Base-by-base conservation (phyloP, 1,140 invertebrate species). In the Chelonus insularis region DNA sequence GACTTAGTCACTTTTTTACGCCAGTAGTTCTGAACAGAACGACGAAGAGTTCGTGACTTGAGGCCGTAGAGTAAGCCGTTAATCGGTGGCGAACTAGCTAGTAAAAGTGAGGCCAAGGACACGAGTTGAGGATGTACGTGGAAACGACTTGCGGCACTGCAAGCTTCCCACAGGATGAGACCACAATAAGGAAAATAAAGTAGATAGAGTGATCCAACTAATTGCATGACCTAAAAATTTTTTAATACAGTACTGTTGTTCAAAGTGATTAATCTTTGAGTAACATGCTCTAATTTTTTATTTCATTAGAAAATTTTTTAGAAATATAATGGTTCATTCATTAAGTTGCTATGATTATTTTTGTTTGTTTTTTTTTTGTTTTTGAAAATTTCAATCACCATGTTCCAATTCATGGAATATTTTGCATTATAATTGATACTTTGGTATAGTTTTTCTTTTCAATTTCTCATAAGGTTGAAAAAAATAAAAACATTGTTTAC, bases 41-140 rank as follows among this genome's bases (percentile, higher is more conserved):
- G 87, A 63, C 86, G 81, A 9, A 91, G 73, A 0, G 83, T 84
- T 75, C 87, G 87, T 70, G 87, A 91, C 72, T 90, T 89, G 41
- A 92, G 83, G 14, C 91, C 91, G 74, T 93, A 92, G 6, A 93
- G 77, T 20, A 92, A 84, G 2, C 87, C 88, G 69, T 93, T 92
- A 23, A 91, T 82, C 0, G 86, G 85, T 6, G 90, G 87, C 7
- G 89, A 88, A 37, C 86, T 87, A 2, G 88, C 84, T 12, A 92
- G 74, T 2, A 91, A 78, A 1, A 84, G 80, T 4, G 84, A 85
- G 8, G 88, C 85, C 14, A 89, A 63, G 11, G 86, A 84, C 12
- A 86, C 84, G 11, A 90, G 68, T 12, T 82, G 75, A 12, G 85
- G 83, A 56, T 83, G 73, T 4, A 72, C 67, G 50, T 74, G 69